Evolutionary conservation across 2,888 invertebrate genomes (phyloP).

Genomic region (Andricus curvator): DNA sequence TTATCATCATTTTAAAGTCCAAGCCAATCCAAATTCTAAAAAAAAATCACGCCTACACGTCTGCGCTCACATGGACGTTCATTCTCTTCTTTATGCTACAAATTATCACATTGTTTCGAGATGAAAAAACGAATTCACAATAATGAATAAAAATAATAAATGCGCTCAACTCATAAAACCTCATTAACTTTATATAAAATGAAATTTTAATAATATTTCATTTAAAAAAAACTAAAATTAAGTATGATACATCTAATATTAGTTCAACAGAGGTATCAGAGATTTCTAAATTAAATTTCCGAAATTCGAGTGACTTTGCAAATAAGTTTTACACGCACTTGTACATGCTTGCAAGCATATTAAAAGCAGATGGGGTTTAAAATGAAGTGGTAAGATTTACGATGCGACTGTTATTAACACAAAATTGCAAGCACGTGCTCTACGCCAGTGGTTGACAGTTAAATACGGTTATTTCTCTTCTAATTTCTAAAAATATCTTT

Average conservation of each 20-base stretch:
- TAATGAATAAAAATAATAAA: too few species aligned
- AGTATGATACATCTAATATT: too few species aligned
- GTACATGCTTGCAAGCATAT: background rate
- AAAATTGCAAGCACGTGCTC: constrained; percentile 10
- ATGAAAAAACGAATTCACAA: too few species aligned
- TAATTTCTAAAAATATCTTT: background rate
- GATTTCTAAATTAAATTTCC: background rate
- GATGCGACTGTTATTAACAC: constrained; percentile 19
- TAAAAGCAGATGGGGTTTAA: constrained; percentile 5
- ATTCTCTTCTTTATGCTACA: too few species aligned
- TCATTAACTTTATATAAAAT: background rate
- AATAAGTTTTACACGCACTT: background rate
- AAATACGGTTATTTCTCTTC: background rate
- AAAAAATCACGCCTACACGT: too few species aligned
- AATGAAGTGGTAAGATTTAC: constrained; percentile 20
- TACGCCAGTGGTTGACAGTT: background rate
- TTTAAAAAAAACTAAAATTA: too few species aligned
- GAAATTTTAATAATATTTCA: too few species aligned
- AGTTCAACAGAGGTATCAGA: background rate
- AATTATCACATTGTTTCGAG: too few species aligned
- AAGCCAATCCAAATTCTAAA: too few species aligned
- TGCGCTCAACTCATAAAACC: background rate
- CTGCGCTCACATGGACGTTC: too few species aligned
- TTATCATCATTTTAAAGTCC: too few species aligned
- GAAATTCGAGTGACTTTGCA: background rate